These are phyloP conservation scores for Anagrus nilaparvatae DNA, from an alignment of 1,140 invertebrate genomes.

Conservation along the genomic window DNA sequence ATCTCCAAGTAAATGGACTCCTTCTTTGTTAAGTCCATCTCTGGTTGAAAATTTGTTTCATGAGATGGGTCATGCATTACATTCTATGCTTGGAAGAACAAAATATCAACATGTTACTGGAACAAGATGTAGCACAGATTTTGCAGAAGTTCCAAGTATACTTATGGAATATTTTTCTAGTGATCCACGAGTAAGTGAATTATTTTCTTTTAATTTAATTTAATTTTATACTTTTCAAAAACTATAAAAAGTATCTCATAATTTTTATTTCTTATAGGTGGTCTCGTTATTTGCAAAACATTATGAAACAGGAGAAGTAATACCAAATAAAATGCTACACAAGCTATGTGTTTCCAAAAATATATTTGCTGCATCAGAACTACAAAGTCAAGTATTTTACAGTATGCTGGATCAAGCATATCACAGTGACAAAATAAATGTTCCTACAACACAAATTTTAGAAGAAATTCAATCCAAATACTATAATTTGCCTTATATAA, in stretches of 20 bases:
- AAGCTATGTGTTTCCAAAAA: constrained; percentile 73
- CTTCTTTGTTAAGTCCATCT: constrained; percentile 69
- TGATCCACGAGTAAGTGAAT: constrained; percentile 70
- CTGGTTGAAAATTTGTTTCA: constrained; percentile 96
- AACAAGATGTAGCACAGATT: constrained; percentile 92
- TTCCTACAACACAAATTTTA: constrained; percentile 69
- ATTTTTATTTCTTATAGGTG: constrained; percentile 48
- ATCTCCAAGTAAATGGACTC: constrained; percentile 59
- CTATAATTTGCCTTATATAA: constrained; percentile 77
- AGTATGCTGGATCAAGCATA: constrained; percentile 75
- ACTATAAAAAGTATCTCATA: neutral
- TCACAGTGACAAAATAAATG: constrained; percentile 53
- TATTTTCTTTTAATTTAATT: constrained; percentile 3
- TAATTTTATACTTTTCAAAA: neutral
- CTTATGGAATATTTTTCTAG: constrained; percentile 97
- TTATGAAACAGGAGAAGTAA: constrained; percentile 77
- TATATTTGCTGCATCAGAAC: constrained; percentile 80
- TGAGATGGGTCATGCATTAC: constrained; percentile 98
- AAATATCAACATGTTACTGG: constrained; percentile 95
- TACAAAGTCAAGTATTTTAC: constrained; percentile 75
- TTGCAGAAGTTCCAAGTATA: constrained; percentile 96
- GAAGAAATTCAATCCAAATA: constrained; percentile 70
- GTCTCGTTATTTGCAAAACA: constrained; percentile 81
- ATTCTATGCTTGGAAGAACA: constrained; percentile 94
- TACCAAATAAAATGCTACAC: constrained; percentile 67